Conservation (phyloP, 1,140 invertebrate species). For the Argopecten irradians region DNA sequence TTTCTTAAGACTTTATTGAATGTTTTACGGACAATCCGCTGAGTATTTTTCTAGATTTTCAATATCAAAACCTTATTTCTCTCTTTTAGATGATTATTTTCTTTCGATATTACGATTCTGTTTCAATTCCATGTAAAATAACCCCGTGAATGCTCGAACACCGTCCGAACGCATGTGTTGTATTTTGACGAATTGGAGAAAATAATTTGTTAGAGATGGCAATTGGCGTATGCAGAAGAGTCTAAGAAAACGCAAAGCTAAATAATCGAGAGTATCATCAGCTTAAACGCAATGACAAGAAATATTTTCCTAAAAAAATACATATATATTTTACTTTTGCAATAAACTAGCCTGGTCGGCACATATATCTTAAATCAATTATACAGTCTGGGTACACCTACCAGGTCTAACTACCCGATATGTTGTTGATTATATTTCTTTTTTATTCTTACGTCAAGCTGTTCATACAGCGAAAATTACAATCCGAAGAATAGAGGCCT, state of each 20-base stretch:
- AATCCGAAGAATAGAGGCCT: neutral
- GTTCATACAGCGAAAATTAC: neutral
- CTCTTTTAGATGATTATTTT: neutral
- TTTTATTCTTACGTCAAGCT: neutral
- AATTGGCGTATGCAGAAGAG: neutral
- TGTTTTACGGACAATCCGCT: too few relatives aligned
- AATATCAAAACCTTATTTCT: neutral
- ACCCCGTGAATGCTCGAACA: neutral
- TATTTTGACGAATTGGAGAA: slow-evolving; percentile 16
- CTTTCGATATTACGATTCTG: neutral
- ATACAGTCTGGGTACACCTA: too few relatives aligned
- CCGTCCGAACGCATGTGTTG: neutral
- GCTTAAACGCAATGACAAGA: neutral
- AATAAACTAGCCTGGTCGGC: neutral
- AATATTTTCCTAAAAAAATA: neutral
- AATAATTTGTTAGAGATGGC: slow-evolving; percentile 22
- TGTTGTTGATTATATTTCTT: neutral
- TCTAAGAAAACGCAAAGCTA: neutral
- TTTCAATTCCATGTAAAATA: neutral
- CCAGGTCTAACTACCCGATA: too few relatives aligned
- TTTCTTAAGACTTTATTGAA: too few relatives aligned
- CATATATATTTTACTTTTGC: neutral
- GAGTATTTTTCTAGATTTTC: neutral
- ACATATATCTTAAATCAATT: neutral
- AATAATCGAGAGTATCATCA: neutral